Conservation (phyloP, 1,140 invertebrate genomes). For the Drosophila melanogaster region DNA sequence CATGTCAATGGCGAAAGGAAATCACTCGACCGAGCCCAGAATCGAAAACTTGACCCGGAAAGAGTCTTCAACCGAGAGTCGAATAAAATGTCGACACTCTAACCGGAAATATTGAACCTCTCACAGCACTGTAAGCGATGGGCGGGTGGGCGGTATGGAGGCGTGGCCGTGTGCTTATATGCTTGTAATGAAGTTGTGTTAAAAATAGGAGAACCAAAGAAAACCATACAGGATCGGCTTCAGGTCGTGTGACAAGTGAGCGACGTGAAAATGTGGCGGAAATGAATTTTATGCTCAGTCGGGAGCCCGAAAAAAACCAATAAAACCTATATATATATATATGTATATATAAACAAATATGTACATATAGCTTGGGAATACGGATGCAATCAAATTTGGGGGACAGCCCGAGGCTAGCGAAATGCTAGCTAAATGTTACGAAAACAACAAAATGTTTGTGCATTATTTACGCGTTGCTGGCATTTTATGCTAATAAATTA, state of each 20-base stretch:
- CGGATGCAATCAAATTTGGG: conserved; percentile 29
- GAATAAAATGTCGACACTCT: conserved; percentile 62
- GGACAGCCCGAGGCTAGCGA: conserved; percentile 6
- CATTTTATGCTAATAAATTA: conserved; percentile 83
- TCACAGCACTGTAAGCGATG: conserved; percentile 22
- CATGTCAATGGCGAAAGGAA: conserved; percentile 55
- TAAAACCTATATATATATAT: conserved; percentile 35
- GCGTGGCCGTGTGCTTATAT: background rate
- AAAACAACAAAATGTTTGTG: conserved; percentile 76
- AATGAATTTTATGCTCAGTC: conserved; percentile 73
- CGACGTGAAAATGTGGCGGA: conserved; percentile 73
- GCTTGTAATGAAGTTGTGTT: conserved; percentile 45
- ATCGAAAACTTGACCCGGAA: conserved; percentile 16
- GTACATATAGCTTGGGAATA: background rate
- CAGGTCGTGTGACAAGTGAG: conserved; percentile 64
- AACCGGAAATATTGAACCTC: conserved; percentile 73
- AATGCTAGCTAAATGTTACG: conserved; percentile 42
- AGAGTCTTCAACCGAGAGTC: conserved; percentile 12
- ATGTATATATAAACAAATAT: background rate
- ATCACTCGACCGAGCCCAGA: conserved; percentile 50
- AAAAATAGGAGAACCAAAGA: conserved; percentile 17
- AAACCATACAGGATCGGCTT: conserved; percentile 27
- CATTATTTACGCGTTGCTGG: conserved; percentile 79
- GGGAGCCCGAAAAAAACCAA: conserved; percentile 66
- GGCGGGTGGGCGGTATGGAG: background rate